phyloP scores from a whole-genome alignment of 2,113 vertebrate species.

The Oreocharis arfaki region DNA sequence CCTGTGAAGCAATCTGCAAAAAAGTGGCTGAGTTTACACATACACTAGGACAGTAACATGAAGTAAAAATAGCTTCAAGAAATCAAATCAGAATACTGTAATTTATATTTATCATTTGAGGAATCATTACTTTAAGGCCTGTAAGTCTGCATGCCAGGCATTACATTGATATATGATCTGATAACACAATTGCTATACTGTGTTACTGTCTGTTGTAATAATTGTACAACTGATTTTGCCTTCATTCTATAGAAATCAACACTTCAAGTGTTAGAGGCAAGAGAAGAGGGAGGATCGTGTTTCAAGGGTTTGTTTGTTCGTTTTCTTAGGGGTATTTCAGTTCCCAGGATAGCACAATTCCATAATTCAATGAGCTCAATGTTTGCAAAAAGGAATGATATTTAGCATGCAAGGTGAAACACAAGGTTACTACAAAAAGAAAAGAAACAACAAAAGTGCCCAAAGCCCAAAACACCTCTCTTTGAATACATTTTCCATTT shows the following conservation, averaged over 20 bases:
- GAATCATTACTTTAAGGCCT: background rate
- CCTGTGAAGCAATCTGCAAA: background rate
- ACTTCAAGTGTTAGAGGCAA: accelerated
- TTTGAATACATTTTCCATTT: background rate
- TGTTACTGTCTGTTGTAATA: background rate
- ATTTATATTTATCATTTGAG: background rate
- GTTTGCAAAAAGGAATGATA: background rate
- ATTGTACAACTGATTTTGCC: background rate
- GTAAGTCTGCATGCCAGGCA: background rate
- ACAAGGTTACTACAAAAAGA: background rate
- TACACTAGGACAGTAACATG: background rate
- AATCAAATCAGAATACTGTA: background rate
- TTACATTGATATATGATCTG: background rate
- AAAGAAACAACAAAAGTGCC: background rate
- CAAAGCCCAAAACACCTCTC: background rate
- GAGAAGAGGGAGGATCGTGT: accelerated
- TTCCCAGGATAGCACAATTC: background rate
- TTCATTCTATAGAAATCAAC: background rate
- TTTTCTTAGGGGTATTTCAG: background rate
- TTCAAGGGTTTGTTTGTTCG: background rate
- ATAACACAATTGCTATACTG: background rate
- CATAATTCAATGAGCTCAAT: background rate
- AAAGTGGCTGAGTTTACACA: background rate
- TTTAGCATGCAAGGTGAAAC: background rate
- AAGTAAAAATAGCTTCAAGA: background rate